Conservation (phyloP, 2,888 invertebrate genomes). For the Hypolimnas misippus region DNA sequence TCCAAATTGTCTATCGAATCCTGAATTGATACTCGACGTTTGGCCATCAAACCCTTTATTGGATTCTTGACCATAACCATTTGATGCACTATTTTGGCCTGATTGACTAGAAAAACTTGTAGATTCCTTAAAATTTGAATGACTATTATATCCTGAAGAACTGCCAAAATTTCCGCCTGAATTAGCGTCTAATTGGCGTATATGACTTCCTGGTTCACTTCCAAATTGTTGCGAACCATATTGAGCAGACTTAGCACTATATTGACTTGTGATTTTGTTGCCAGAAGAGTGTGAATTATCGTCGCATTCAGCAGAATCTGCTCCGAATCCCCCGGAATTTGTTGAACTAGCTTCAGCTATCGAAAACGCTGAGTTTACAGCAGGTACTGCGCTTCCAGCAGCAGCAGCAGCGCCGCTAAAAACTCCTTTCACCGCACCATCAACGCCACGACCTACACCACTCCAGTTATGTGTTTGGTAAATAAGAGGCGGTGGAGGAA, state of each 20-base stretch:
- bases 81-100: constrained; percentile 1
- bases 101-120: neutral
- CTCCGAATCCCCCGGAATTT: too few species aligned
- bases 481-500: constrained; percentile 46
- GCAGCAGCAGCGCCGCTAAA: constrained; percentile 62
- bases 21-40: constrained; percentile 25
- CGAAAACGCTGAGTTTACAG: constrained; percentile 55
- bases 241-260: constrained; percentile 1
- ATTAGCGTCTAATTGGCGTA: constrained; percentile 29
- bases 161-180: neutral
- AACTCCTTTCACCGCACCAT: constrained; percentile 57
- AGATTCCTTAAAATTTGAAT: neutral
- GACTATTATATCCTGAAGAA: constrained; percentile 9
- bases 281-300: constrained; percentile 6
- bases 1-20: too few species aligned
- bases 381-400: constrained; percentile 48
- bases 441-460: constrained; percentile 53
- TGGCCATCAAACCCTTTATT: constrained; percentile 27
- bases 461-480: constrained; percentile 66
- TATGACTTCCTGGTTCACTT: constrained; percentile 22
- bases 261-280: constrained; percentile 3
- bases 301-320: constrained; percentile 20
- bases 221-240: neutral
- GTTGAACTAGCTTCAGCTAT: constrained; percentile 35
- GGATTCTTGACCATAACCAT: constrained; percentile 15